Evolutionary conservation across 2,888 invertebrate species (phyloP).

Genomic region (Drosophila tanythrix): DNA sequence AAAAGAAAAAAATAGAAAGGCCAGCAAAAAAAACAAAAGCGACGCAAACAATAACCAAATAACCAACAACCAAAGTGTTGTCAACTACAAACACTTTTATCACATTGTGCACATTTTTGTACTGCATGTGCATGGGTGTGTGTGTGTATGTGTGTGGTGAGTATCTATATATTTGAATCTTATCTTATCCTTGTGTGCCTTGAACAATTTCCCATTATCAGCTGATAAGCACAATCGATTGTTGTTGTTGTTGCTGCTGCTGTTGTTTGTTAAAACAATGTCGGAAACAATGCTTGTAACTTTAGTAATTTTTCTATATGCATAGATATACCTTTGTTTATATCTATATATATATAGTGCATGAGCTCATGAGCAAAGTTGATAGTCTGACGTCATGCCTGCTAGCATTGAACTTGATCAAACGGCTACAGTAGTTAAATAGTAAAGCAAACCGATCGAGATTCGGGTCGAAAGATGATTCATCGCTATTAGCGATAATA

Average conservation of each 20-base stretch:
- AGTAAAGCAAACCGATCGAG: neutral
- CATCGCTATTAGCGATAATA: constrained; percentile 13
- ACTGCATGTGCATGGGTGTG: neutral
- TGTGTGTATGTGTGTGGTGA: constrained; percentile 6
- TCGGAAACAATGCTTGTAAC: constrained; percentile 44
- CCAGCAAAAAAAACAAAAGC: neutral
- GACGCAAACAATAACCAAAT: neutral
- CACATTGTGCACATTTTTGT: constrained; percentile 24
- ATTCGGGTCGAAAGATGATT: constrained; percentile 28
- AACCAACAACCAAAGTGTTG: neutral
- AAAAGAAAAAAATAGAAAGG: neutral
- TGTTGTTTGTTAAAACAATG: constrained; percentile 46
- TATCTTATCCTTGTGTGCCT: constrained; percentile 63
- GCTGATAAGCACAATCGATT: constrained; percentile 50
- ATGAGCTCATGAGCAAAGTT: constrained; percentile 47
- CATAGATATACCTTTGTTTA: neutral
- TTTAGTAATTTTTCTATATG: constrained; percentile 32
- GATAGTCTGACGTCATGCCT: constrained; percentile 53
- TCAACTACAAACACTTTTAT: constrained; percentile 18
- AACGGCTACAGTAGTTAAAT: constrained; percentile 2
- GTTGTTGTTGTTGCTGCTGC: constrained; percentile 6
- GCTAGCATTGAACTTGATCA: constrained; percentile 35
- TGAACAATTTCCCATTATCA: constrained; percentile 66
- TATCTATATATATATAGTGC: neutral
- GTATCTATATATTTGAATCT: constrained; percentile 55